Conservation (phyloP, 1,140 invertebrate species). For the Goniozus legneri region DNA sequence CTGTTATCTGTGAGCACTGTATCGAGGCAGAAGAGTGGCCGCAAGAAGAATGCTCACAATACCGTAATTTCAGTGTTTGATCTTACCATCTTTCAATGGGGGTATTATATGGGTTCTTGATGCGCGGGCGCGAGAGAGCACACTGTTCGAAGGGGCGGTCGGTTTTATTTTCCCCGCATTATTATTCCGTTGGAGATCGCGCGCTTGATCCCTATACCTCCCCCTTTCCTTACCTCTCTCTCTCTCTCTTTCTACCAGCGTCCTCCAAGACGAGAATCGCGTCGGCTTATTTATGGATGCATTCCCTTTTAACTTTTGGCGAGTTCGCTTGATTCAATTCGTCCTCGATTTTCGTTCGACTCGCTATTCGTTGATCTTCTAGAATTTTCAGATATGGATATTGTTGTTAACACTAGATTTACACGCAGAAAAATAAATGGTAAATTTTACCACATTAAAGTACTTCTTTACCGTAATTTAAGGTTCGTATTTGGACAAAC, state of each 20-base stretch:
- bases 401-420: too few relatives aligned
- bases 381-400: too few relatives aligned
- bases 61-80: slow-evolving; percentile 51
- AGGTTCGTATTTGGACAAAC: too few relatives aligned
- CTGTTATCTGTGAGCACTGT: background rate
- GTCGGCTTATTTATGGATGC: slow-evolving; percentile 48
- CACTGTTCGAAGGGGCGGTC: slow-evolving; percentile 25
- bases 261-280: slow-evolving; percentile 14
- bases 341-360: too few relatives aligned
- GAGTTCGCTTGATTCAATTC: too few relatives aligned
- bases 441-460: too few relatives aligned
- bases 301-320: slow-evolving; percentile 46
- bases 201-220: slow-evolving; percentile 35
- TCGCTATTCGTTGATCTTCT: too few relatives aligned
- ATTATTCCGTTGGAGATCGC: slow-evolving; percentile 52
- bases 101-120: slow-evolving; percentile 42
- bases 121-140: slow-evolving; percentile 7
- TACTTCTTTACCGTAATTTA: too few relatives aligned
- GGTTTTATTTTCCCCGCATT: slow-evolving; percentile 51
- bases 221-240: slow-evolving; percentile 7
- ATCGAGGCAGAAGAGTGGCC: slow-evolving; percentile 25
- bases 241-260: background rate
- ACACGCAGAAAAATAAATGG: too few relatives aligned
- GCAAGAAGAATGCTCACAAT: slow-evolving; percentile 47
- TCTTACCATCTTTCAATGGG: slow-evolving; percentile 45